These are phyloP conservation scores for Ectemnius cavifrons DNA, from an alignment of 2,888 invertebrate species.

Conservation along the genomic window DNA sequence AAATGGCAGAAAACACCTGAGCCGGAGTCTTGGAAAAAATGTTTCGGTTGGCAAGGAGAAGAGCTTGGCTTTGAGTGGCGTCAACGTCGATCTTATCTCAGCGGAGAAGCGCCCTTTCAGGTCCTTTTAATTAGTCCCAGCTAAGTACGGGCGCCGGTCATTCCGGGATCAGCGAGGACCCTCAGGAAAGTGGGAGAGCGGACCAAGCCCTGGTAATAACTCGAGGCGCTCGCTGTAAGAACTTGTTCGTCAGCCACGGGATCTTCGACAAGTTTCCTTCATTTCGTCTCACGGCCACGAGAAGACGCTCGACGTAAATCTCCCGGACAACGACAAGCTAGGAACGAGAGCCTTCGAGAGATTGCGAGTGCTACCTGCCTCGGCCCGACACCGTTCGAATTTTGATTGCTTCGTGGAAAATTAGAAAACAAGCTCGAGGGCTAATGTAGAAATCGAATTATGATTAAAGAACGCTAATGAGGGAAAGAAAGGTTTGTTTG, in stretches of 20 bases:
- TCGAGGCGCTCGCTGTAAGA: constrained; percentile 35
- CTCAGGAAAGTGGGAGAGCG: constrained; percentile 13
- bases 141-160: constrained; percentile 62
- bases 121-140: constrained; percentile 75
- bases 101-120: constrained; percentile 56
- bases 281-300: constrained; percentile 29
- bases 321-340: background rate
- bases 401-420: too few relatives aligned
- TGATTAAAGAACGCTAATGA: too few relatives aligned
- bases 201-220: constrained; percentile 40
- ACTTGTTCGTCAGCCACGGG: constrained; percentile 37
- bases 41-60: constrained; percentile 18
- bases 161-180: constrained; percentile 46
- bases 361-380: too few relatives aligned
- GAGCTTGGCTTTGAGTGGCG: constrained; percentile 57
- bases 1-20: constrained; percentile 59
- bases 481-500: too few relatives aligned
- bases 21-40: constrained; percentile 31
- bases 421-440: too few relatives aligned
- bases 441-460: too few relatives aligned
- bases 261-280: constrained; percentile 46
- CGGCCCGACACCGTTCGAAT: too few relatives aligned
- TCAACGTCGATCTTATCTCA: constrained; percentile 68
- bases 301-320: constrained; percentile 2
- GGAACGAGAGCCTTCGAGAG: too few relatives aligned